Evolutionary conservation across 2,797 vertebrate genomes (phyloP).

Genomic region (Otolemur crassicaudatus): DNA sequence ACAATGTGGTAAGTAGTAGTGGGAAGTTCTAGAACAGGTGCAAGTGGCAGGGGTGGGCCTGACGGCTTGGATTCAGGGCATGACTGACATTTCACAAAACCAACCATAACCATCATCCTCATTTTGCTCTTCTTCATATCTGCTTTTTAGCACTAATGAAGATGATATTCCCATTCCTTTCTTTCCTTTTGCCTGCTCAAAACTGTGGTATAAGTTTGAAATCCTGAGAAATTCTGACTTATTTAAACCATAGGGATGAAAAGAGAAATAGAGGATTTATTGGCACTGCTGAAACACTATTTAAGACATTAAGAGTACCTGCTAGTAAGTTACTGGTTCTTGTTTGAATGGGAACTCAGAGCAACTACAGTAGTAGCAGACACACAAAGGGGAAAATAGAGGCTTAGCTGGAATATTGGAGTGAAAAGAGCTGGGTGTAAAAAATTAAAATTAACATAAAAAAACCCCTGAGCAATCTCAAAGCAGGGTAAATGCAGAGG

Average conservation of each 20-base stretch:
- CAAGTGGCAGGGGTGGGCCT: not conserved
- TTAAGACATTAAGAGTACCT: not conserved
- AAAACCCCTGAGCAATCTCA: not conserved
- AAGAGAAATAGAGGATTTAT: not conserved
- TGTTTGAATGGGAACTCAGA: conserved; percentile 33
- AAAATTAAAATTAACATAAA: not conserved
- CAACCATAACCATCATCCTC: not conserved
- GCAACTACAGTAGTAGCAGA: not conserved
- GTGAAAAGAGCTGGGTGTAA: not conserved
- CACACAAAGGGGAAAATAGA: not conserved
- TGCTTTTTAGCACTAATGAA: not conserved
- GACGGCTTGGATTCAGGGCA: not conserved
- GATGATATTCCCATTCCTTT: not conserved
- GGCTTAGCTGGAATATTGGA: not conserved
- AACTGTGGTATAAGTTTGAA: not conserved
- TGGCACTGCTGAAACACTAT: not conserved
- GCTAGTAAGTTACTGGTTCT: not conserved
- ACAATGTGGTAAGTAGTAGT: not conserved
- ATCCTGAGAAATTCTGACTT: not conserved
- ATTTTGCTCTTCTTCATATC: not conserved
- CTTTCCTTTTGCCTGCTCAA: not conserved
- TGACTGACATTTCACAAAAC: not conserved
- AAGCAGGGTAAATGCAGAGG: not conserved
- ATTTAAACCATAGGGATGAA: not conserved
- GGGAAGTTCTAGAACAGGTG: not conserved